phyloP scores from a whole-genome alignment of 2,888 invertebrate species.

The Orthosia gothica region DNA sequence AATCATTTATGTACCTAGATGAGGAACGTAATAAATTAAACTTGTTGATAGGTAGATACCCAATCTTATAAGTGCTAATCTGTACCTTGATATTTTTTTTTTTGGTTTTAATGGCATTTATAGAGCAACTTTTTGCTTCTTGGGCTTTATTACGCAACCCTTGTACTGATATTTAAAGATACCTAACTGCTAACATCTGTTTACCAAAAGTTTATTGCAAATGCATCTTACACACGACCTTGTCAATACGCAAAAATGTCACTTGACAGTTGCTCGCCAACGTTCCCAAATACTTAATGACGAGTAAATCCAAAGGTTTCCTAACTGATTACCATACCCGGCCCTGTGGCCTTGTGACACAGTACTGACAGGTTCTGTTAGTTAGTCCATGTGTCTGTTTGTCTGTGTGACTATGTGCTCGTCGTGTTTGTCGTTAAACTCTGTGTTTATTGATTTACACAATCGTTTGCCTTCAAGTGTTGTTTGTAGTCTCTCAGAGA shows the following conservation, averaged over 20 bases:
- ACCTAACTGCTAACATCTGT: background rate
- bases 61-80: no score
- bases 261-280: background rate
- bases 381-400: slow-evolving; percentile 24
- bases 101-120: no score
- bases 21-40: background rate
- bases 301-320: slow-evolving; percentile 24
- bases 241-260: slow-evolving; percentile 11
- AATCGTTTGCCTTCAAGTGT: slow-evolving; percentile 54
- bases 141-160: background rate
- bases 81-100: no score
- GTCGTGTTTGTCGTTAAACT: slow-evolving; percentile 49
- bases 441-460: slow-evolving; percentile 56
- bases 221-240: background rate
- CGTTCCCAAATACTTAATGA: slow-evolving; percentile 32
- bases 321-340: slow-evolving; percentile 55
- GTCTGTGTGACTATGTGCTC: slow-evolving; percentile 36
- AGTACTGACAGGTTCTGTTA: slow-evolving; percentile 40
- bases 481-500: slow-evolving; percentile 25
- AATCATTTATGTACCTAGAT: background rate
- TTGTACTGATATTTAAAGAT: background rate
- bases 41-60: no score
- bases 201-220: background rate
- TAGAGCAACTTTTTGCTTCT: no score
- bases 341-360: slow-evolving; percentile 59